Evolutionary conservation across 2,888 invertebrate species (phyloP), one percentile per base, ranked within the genome.

Genomic region (Euplexia lucipara): DNA sequence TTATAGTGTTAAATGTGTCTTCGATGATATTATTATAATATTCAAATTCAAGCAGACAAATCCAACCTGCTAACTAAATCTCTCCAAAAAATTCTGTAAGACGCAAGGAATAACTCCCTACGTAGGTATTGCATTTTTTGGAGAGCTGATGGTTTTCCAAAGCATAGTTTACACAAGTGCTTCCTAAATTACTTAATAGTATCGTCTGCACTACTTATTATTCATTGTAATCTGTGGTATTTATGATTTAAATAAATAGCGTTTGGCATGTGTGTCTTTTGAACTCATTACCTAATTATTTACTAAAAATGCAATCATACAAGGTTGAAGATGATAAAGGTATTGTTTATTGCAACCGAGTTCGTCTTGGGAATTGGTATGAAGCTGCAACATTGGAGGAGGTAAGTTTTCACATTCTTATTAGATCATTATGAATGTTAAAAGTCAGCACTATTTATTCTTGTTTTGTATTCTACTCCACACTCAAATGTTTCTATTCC

Each of bases 331-430:
- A 88, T 63, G 94, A 94, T 77, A 95, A 91, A 81, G 92, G 89
- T 20, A 92, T 94, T 63, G 89, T 92, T 69, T 95, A 91, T 83
- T 84, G 89, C 70, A 94, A 92, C 73, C 85, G 92, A 58, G 94
- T 94, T 20, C 92, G 85, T 35, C 81, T 92, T 7, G 95, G 95
- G 61, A 94, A 95, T 85, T 95, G 95, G 95, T 94, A 91, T 83
- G 95, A 95, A 83, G 88, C 93, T 16, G 75, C 88, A n/a, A 86
- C 90, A 81, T 86, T 95, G 66, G 94, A 95, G 78, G 95, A 95
- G 90, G 95, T 92, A 70, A 85, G 75, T 66, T 54, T 34, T 7
- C 7, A 45, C 51, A n/a, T n/a, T n/a, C n/a, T n/a, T n/a, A n/a
- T 45, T 47, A 34, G 12, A 30, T 1, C 4, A 14, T 22, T n/a